These are phyloP conservation scores for Serilophus lunatus DNA, from an alignment of 2,113 vertebrate genomes.

Conservation along the genomic window DNA sequence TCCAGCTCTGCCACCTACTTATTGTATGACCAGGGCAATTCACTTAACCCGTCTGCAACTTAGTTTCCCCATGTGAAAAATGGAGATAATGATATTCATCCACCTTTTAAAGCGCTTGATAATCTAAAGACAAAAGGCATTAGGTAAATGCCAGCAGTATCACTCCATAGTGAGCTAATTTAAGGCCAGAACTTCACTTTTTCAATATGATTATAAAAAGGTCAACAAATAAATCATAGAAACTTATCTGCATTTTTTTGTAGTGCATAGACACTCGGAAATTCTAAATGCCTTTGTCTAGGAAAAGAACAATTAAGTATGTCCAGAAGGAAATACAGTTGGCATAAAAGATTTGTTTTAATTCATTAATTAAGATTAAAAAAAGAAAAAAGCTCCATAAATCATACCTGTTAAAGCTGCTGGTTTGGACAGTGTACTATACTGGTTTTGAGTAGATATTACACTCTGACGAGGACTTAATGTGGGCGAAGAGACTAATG, in stretches of 20 bases:
- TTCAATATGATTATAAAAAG: background rate
- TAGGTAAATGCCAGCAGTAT: background rate
- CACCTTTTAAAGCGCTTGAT: background rate
- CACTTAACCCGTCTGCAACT: background rate
- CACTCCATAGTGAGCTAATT: background rate
- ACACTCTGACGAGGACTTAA: conserved; percentile 93
- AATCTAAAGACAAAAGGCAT: background rate
- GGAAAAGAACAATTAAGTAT: background rate
- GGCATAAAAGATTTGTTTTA: background rate
- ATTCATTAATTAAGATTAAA: background rate
- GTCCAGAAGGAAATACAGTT: background rate
- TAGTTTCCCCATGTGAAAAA: background rate
- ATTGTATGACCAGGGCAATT: background rate
- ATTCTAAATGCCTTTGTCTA: background rate
- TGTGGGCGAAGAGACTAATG: conserved; percentile 86
- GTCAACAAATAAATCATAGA: background rate
- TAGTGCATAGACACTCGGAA: background rate
- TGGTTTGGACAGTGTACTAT: conserved; percentile 96
- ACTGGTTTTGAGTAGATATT: conserved; percentile 93
- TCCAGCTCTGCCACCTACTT: background rate
- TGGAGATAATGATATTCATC: background rate
- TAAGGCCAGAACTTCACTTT: background rate
- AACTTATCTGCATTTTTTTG: background rate
- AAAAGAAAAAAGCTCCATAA: background rate
- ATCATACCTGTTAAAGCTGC: conserved; percentile 92